These are phyloP conservation scores for Lota lota DNA, from an alignment of 2,113 vertebrate species.

Conservation along the genomic window DNA sequence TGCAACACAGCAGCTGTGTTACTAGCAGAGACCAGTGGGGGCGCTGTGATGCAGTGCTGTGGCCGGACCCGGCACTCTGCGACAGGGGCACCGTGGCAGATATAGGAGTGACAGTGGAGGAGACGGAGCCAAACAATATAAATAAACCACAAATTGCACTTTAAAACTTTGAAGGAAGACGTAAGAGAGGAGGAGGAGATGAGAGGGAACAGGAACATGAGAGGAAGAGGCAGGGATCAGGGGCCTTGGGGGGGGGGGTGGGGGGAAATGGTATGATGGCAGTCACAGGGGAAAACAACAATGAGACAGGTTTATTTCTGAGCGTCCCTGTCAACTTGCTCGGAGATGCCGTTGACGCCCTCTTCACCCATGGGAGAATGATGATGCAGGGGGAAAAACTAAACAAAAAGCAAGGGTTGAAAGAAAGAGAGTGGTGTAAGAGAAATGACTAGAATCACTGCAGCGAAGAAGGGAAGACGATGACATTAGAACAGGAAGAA, in stretches of 20 bases:
- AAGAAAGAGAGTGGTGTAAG: conserved; percentile 4
- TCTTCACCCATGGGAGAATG: conserved; percentile 21
- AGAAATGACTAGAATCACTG: background rate
- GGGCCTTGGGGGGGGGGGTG: background rate
- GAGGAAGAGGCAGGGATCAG: background rate
- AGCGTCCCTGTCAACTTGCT: conserved; percentile 23
- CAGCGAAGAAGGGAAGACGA: background rate
- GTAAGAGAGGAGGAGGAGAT: background rate
- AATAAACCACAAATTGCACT: background rate
- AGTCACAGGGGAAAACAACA: conserved; percentile 11
- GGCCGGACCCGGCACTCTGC: background rate
- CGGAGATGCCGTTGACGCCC: conserved; percentile 21
- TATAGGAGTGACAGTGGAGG: background rate
- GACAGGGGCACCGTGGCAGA: background rate
- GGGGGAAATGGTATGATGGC: conserved; percentile 5
- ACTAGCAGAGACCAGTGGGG: conserved; percentile 7
- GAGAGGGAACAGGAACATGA: background rate
- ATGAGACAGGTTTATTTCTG: conserved; percentile 35
- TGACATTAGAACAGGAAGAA: background rate
- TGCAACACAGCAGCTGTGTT: conserved; percentile 6
- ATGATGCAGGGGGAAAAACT: conserved; percentile 6
- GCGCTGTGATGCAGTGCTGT: background rate
- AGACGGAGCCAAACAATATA: conserved; percentile 2
- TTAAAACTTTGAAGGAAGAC: background rate
- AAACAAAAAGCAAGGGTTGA: background rate